Evolutionary conservation across 2,113 vertebrate species (phyloP), one percentile per base, ranked within the genome.

Genomic region (Sphaerodactylus townsendi): DNA sequence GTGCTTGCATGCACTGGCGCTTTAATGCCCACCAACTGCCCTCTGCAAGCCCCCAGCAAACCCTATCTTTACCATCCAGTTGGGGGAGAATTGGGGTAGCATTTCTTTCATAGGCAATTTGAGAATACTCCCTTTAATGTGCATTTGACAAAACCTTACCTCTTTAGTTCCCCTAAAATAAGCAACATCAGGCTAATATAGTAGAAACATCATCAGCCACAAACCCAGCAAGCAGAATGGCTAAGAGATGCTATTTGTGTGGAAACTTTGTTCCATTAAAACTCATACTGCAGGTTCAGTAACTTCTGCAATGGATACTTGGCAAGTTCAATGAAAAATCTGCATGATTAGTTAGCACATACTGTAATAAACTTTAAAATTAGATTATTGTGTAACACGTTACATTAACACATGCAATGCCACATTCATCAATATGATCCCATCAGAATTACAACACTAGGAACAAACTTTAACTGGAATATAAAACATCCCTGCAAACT

Each of bases 201-300:
- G 56, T 56, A 41, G 37, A 30, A 5, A 37, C 21, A 71, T 37
- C 35, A 44, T 2, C 44, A 39, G 2, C 10, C 66, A 48, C n/a
- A 56, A 41, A 5, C 9, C 15, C 17, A 59, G 64, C 25, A 35
- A 33, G 33, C 28, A 39, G 41, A 39, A 81, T 48, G 33, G 28
- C 30, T 3, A 56, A n/a, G 70, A 25, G 2, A 68, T 35, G 68
- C 75, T 79, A 33, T 85, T 25, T 59, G 46, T 25, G 78, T 69
- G 70, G 71, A 85, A 65, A 56, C 69, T 87, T 48, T 28, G 5
- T 84, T 82, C 56, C 37, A 59, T 25, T 66, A 73, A 83, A 81
- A 35, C 35, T 71, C 30, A 71, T 4, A 5, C 4, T 53, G 68
- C 59, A n/a, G 70, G 76, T 82, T 86, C 9, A 80, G 30, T 77